Evolutionary conservation across 1,140 invertebrate species (phyloP).

Genomic region (Nasonia longicornis): DNA sequence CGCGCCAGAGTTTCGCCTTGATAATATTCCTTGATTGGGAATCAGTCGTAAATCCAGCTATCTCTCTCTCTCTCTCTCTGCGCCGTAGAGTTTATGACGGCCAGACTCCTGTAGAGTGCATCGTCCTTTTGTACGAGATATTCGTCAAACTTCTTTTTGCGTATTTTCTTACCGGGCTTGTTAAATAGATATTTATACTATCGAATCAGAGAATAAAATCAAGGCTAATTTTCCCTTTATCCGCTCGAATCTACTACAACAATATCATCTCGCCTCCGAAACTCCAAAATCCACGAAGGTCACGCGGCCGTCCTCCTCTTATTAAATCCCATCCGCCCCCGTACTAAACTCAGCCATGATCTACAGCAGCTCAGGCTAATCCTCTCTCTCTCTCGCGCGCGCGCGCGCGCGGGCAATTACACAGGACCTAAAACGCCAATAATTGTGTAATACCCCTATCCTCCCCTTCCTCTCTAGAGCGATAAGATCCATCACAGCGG

Average conservation of each 20-base stretch:
- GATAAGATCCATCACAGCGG: conserved; percentile 12
- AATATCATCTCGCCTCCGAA: neutral
- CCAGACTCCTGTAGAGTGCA: too few relatives aligned
- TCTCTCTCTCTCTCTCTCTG: too few relatives aligned
- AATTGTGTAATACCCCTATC: neutral
- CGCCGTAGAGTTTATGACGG: too few relatives aligned
- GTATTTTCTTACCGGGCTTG: too few relatives aligned
- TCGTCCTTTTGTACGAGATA: too few relatives aligned
- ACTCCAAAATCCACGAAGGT: neutral
- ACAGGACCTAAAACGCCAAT: neutral
- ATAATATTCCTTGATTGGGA: conserved; percentile 26
- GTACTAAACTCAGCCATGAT: neutral
- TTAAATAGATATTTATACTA: too few relatives aligned
- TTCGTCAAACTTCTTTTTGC: too few relatives aligned
- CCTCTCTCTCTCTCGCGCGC: neutral
- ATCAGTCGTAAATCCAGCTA: neutral
- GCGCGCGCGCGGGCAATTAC: neutral
- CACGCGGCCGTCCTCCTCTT: neutral
- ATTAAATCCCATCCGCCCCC: neutral
- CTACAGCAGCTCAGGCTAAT: neutral
- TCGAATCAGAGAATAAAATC: too few relatives aligned
- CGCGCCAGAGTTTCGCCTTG: neutral
- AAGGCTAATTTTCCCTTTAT: too few relatives aligned
- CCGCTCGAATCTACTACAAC: too few relatives aligned
- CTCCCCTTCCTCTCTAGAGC: neutral